Base-by-base conservation (phyloP, 1,140 invertebrate species). In the Ganaspis sp. region DNA sequence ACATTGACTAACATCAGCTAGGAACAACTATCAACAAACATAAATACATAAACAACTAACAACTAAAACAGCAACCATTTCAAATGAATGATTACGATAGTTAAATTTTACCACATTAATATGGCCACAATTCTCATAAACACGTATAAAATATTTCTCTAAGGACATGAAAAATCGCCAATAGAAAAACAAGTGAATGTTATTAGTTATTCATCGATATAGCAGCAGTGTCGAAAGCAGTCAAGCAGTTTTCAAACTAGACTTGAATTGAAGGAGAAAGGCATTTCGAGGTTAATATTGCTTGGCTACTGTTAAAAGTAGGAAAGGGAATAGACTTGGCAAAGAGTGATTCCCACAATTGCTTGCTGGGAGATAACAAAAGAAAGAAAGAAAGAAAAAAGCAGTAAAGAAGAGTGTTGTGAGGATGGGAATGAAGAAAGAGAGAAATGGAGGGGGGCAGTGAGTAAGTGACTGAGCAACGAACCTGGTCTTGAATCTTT, bases 401-500 rank as follows among this genome's bases (percentile, higher is more conserved):
- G 45, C 15, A 17, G 45, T n/a, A 49, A 49, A 49, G 42, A 45
- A 45, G 45, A 17, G 45, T 49, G 45, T 49, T 49, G n/a, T 17
- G n/a, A 49, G 45, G 45, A 49, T 49, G 45, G 45, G 45, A n/a
- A 49, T 49, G 45, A 49, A 17, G n/a, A n/a, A 49, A n/a, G n/a
- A 49, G n/a, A 17, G 45, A 49, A 6, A 49, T 15, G 17, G 45
- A 49, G n/a, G 1, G n/a, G 17, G n/a, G 2, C 4, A 45, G 15
- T n/a, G 45, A 17, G 15, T 1, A 4, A 49, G 45, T 4, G n/a
- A 49, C 15, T 49, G 45, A 58, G 29, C 6, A 69, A 81, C 83
- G 17, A 77, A 90, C 88, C 88, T 88, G 85, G 88, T 90, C 83
- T 90, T 89, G 76, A 88, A 90, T 75, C 84, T 84, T 70, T 87